A percentile compares a stretch with the other conserved stretches of the same genome.
These are phyloP conservation scores for Mesocricetus auratus DNA, from an alignment of 2,113 vertebrate genomes.

Conservation along the genomic window DNA sequence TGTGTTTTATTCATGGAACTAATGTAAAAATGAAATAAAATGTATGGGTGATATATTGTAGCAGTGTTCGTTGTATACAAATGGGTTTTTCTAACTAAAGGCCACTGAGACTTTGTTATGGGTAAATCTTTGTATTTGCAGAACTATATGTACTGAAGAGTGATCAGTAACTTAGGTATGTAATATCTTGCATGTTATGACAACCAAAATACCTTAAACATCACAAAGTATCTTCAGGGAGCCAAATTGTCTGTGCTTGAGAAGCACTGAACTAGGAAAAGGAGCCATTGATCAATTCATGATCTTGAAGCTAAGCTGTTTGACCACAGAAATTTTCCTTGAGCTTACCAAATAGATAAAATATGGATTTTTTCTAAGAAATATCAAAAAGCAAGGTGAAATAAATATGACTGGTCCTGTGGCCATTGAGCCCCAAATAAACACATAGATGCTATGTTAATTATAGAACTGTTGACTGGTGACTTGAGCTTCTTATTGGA, in stretches of 20 bases:
- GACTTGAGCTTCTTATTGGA: too few relatives aligned
- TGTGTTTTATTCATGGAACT: not conserved
- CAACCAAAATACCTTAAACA: not conserved
- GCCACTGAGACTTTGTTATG: not conserved
- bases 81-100: not conserved
- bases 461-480: too few relatives aligned
- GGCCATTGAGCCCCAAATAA: too few relatives aligned
- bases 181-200: not conserved
- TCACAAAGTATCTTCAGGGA: not conserved
- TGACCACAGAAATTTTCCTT: not conserved
- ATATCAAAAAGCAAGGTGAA: not conserved
- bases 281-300: not conserved
- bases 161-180: not conserved
- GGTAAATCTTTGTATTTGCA: not conserved
- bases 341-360: not conserved
- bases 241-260: not conserved
- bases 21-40: slow-evolving; percentile 10
- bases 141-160: not conserved
- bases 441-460: too few relatives aligned
- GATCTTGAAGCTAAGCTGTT: not conserved
- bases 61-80: not conserved
- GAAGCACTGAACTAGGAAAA: not conserved
- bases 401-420: too few relatives aligned
- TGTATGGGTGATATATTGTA: not conserved
- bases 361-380: not conserved